Evolutionary conservation across 2,888 invertebrate genomes (phyloP), one percentile per base, ranked within the genome.

Genomic region (Synergus japonicus): DNA sequence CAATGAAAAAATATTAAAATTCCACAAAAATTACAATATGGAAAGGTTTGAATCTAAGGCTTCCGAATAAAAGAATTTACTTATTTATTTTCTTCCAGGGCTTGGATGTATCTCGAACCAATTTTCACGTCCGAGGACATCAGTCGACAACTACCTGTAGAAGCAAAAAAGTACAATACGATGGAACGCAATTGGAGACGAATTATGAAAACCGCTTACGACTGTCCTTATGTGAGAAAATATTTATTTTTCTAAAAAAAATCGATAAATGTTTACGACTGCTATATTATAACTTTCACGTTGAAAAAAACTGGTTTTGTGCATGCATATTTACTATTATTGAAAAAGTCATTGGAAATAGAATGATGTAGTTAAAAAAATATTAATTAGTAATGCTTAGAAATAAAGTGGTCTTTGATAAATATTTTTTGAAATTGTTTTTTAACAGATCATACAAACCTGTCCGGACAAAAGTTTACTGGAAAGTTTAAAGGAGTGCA

Each of bases 81-180:
- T 29, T 29, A 18, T 81, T 67, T 63, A 64, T 46, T 81, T 83
- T 86, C 4, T 83, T 86, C 5, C 83, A 96, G 96, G 84, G 94
- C 95, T 82, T 97, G 97, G 97, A 95, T 97, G 94, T 97, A 97
- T 86, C 90, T 97, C 88, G 96, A 97, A 89, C 97, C 97, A 0
- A 96, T 97, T 86, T 97, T 97, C 90, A 95, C 95, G 0, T 96
- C 96, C 7, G 96, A 96, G 86, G 97, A 97, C 88, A 97, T 97
- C 81, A 95, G 95, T 76, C 94, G 95, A 0, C 97, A 97, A 90
- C 92, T 97, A 88, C 97, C 97, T 0, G 92, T 94, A 7, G 97
- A 97, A 91, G 95, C 95, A 18, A 96, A 96, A 88, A 96, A 96
- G 88, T 97, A 96, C 90, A 94, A 94, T 60, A 95, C 95, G 10